These are phyloP conservation scores for Corythoichthys haematopterus DNA, from an alignment of 2,113 vertebrate genomes.

Conservation along the genomic window DNA sequence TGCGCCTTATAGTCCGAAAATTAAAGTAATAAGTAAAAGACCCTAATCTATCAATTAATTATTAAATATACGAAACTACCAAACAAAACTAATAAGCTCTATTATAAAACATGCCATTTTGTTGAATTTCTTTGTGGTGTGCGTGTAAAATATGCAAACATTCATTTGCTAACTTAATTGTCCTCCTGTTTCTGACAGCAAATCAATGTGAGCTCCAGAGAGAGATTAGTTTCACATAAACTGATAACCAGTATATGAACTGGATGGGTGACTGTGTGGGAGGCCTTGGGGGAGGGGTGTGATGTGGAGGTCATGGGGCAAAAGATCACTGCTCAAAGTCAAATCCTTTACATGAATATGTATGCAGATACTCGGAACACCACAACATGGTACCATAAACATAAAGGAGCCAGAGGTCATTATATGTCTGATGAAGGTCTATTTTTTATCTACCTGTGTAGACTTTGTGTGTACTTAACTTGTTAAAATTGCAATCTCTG, in stretches of 20 bases:
- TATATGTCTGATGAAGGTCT: conserved; percentile 12
- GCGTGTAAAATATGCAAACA: conserved; percentile 4
- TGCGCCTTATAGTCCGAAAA: no score
- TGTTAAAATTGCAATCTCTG: neutral
- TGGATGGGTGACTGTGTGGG: conserved; percentile 22
- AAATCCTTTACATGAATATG: conserved; percentile 6
- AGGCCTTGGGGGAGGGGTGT: neutral
- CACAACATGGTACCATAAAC: neutral
- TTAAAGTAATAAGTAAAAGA: neutral
- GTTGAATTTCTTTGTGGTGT: neutral
- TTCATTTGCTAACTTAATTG: neutral
- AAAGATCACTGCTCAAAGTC: conserved; percentile 21
- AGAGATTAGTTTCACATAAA: conserved; percentile 14
- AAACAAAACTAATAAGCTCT: neutral
- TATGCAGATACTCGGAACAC: neutral
- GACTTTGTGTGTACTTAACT: neutral
- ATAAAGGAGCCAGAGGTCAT: neutral
- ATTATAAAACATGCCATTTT: neutral
- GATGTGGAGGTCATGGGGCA: neutral
- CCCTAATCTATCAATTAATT: neutral
- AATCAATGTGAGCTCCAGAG: conserved; percentile 7
- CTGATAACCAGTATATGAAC: conserved; percentile 22
- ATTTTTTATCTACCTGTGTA: neutral
- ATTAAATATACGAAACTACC: neutral
- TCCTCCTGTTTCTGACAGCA: neutral